Percentiles rank a stretch among this genome's conserved stretches.
Evolutionary conservation across 2,888 invertebrate genomes (phyloP).

Genomic region (Drosophila recens): DNA sequence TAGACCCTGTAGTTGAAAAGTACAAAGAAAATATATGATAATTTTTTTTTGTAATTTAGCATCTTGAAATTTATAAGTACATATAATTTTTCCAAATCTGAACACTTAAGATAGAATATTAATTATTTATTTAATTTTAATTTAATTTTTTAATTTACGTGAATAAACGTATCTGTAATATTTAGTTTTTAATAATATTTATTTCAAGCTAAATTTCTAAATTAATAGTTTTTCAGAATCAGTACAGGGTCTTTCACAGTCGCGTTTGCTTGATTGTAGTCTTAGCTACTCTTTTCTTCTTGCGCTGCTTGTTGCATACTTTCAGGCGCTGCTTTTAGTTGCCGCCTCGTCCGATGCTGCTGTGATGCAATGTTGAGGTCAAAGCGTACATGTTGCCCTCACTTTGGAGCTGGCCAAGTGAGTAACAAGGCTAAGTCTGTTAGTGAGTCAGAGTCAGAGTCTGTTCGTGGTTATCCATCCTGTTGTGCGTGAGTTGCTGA

Average conservation of each 20-base stretch:
- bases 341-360: conserved; percentile 7
- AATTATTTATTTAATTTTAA: too few relatives aligned
- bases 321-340: conserved; percentile 41
- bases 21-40: not conserved
- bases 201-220: too few relatives aligned
- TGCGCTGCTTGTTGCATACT: conserved; percentile 68
- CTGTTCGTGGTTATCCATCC: conserved; percentile 37
- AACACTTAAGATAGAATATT: too few relatives aligned
- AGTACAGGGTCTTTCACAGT: too few relatives aligned
- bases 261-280: not conserved
- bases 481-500: conserved; percentile 54
- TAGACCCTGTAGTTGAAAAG: not conserved
- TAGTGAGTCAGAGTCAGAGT: conserved; percentile 31
- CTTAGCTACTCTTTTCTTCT: not conserved
- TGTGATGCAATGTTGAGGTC: conserved; percentile 28
- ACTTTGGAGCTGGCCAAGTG: conserved; percentile 19
- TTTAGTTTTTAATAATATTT: too few relatives aligned
- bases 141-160: too few relatives aligned
- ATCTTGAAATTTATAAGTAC: too few relatives aligned
- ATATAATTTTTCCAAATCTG: too few relatives aligned
- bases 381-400: conserved; percentile 26
- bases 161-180: too few relatives aligned
- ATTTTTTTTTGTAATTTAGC: too few relatives aligned
- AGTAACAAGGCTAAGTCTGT: conserved; percentile 49
- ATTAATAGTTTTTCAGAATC: too few relatives aligned